Evolutionary conservation across 2,113 vertebrate species (phyloP).

Genomic region (Scophthalmus maximus): DNA sequence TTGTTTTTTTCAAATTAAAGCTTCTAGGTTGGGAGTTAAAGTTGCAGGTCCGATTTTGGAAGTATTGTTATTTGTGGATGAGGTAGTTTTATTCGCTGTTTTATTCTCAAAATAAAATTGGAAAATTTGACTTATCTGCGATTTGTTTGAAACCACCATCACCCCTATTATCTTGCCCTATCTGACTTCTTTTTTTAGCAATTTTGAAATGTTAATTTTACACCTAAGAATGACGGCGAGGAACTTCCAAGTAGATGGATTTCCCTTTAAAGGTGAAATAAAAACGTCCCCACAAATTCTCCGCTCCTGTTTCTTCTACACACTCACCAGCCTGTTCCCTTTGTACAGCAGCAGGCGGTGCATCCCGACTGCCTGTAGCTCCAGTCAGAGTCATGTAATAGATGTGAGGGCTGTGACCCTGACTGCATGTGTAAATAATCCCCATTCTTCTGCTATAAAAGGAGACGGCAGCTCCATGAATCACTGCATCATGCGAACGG

Average conservation of each 20-base stretch:
- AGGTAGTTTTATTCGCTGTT: neutral
- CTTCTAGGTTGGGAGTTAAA: neutral
- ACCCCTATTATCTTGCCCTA: too few relatives aligned
- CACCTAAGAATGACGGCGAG: too few relatives aligned
- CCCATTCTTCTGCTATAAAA: slow-evolving; percentile 94
- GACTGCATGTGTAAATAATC: slow-evolving; percentile 86
- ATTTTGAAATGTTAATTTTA: too few relatives aligned
- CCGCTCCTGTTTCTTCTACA: slow-evolving; percentile 1
- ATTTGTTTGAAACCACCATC: too few relatives aligned
- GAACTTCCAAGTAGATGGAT: too few relatives aligned
- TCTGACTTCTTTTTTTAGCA: too few relatives aligned
- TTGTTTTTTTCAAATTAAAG: too few relatives aligned
- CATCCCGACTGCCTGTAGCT: slow-evolving; percentile 54
- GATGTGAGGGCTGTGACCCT: slow-evolving; percentile 74
- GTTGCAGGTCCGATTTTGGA: neutral
- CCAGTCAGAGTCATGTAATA: slow-evolving; percentile 59
- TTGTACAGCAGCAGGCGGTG: slow-evolving; percentile 29
- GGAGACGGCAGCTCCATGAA: slow-evolving; percentile 86
- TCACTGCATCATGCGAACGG: slow-evolving; percentile 81
- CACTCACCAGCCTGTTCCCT: slow-evolving; percentile 21
- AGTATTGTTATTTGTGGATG: neutral
- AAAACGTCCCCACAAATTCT: neutral
- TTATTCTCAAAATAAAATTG: too few relatives aligned
- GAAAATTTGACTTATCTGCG: too few relatives aligned
- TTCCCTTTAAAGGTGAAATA: slow-evolving; percentile 38